Evolutionary conservation across 1,140 invertebrate genomes (phyloP).

Genomic region (Tetranychus cinnabarinus): DNA sequence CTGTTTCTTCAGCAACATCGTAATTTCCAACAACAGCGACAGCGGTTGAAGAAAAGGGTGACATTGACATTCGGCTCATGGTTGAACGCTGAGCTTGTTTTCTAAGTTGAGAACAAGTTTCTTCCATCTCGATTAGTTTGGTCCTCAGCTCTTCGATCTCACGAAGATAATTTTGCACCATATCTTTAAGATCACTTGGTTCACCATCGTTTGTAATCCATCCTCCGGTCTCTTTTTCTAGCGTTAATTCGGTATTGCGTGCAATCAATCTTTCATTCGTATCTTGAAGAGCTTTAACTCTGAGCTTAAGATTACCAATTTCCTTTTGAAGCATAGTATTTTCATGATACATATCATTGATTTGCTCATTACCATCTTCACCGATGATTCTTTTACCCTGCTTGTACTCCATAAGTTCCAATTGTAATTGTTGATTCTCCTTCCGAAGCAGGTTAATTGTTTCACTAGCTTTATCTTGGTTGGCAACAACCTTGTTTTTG

Average conservation of each 20-base stretch:
- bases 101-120: slow-evolving; percentile 48
- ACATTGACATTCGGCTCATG: slow-evolving; percentile 15
- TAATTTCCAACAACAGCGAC: slow-evolving; percentile 3
- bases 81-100: slow-evolving; percentile 23
- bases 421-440: slow-evolving; percentile 64
- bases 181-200: slow-evolving; percentile 34
- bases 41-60: slow-evolving; percentile 10
- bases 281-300: slow-evolving; percentile 77
- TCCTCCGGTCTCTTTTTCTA: slow-evolving; percentile 44
- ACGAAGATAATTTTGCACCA: slow-evolving; percentile 56
- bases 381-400: slow-evolving; percentile 44
- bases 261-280: slow-evolving; percentile 69
- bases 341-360: slow-evolving; percentile 87
- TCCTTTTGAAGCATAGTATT: slow-evolving; percentile 79
- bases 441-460: slow-evolving; percentile 61
- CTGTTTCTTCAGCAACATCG: slow-evolving; percentile 11
- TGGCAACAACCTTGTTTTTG: slow-evolving; percentile 77
- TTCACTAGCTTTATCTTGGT: slow-evolving; percentile 85
- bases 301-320: slow-evolving; percentile 52
- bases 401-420: slow-evolving; percentile 80
- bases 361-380: slow-evolving; percentile 54
- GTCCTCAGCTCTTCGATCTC: slow-evolving; percentile 71
- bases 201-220: slow-evolving; percentile 34
- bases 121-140: slow-evolving; percentile 64
- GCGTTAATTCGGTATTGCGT: slow-evolving; percentile 47